phyloP scores from a whole-genome alignment of 2,797 vertebrate species.

The Avahi laniger region DNA sequence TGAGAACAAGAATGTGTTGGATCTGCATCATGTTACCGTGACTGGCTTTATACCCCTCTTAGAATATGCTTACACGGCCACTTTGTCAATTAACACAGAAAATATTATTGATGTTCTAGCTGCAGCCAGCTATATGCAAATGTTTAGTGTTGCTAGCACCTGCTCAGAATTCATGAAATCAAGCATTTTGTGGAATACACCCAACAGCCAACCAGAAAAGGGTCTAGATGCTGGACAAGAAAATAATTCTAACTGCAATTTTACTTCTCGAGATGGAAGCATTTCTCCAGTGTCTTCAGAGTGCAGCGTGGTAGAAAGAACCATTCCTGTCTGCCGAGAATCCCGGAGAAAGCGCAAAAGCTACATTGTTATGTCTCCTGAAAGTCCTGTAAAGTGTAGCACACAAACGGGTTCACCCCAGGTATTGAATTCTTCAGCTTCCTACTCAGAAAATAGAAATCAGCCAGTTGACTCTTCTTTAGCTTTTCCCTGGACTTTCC shows the following conservation, averaged over 20 bases:
- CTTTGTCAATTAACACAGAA: constrained; percentile 97
- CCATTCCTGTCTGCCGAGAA: constrained; percentile 94
- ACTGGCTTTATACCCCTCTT: constrained; percentile 96
- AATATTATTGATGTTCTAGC: constrained; percentile 99
- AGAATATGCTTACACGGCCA: constrained; percentile 98
- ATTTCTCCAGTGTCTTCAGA: constrained; percentile 97
- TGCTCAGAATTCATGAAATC: constrained; percentile 99
- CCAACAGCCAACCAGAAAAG: constrained; percentile 89
- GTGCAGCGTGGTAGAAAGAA: constrained; percentile 96
- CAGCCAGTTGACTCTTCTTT: constrained; percentile 95
- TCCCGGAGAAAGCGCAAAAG: constrained; percentile 96
- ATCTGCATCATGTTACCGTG: constrained; percentile 95
- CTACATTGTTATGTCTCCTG: constrained; percentile 95
- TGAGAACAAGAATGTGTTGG: constrained; percentile 93
- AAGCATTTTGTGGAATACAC: constrained; percentile 96
- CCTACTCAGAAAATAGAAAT: constrained; percentile 87
- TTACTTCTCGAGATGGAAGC: constrained; percentile 94
- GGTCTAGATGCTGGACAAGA: constrained; percentile 91
- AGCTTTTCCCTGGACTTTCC: constrained; percentile 98
- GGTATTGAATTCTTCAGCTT: constrained; percentile 86
- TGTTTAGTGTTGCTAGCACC: constrained; percentile 98
- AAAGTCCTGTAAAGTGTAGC: constrained; percentile 94
- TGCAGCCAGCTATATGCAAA: constrained; percentile 98
- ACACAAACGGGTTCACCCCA: constrained; percentile 90
- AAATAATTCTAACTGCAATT: constrained; percentile 91